These are phyloP conservation scores for Nyctereutes procyonoides DNA, from an alignment of 2,113 vertebrate species.

Conservation along the genomic window DNA sequence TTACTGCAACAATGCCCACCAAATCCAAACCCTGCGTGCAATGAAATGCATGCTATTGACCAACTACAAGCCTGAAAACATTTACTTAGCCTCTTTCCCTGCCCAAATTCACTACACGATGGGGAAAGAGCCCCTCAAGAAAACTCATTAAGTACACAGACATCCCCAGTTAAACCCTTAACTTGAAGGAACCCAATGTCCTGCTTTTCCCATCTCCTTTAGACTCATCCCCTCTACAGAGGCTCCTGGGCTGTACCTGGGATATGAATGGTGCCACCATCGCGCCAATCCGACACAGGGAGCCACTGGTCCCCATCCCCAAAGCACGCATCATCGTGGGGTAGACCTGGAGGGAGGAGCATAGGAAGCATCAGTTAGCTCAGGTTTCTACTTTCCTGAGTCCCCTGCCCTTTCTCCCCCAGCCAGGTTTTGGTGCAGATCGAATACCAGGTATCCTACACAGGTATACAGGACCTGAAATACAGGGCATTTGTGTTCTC, in stretches of 20 bases:
- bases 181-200: background rate
- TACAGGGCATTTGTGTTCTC: background rate
- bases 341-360: constrained; percentile 90
- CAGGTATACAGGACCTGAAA: background rate
- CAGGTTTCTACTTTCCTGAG: rapidly evolving
- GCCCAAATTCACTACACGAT: background rate
- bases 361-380: background rate
- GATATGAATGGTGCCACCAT: constrained; percentile 97
- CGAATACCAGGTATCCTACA: background rate
- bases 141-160: background rate
- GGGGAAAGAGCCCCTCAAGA: background rate
- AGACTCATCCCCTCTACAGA: background rate
- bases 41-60: rapidly evolving
- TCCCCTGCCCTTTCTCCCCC: background rate
- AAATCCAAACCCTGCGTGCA: background rate
- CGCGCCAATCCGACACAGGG: constrained; percentile 94
- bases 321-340: constrained; percentile 93
- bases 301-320: constrained; percentile 96
- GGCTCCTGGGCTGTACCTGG: constrained; percentile 82
- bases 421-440: background rate
- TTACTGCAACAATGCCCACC: background rate
- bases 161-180: background rate
- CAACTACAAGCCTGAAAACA: background rate
- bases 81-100: background rate
- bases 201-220: background rate